Base-by-base conservation (phyloP, 2,113 vertebrate species). In the Meriones unguiculatus region DNA sequence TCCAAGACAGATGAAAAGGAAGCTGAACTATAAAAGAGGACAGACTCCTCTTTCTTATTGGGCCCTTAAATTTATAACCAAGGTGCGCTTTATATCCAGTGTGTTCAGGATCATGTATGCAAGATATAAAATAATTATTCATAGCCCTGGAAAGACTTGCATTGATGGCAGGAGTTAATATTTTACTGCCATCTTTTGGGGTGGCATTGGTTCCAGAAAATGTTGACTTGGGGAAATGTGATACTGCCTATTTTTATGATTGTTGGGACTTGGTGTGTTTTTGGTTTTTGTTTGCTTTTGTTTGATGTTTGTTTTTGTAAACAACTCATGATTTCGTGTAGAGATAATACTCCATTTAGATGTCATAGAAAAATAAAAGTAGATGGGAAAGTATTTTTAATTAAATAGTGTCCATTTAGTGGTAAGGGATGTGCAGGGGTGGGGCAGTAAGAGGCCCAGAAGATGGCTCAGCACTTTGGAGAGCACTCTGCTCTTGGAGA, bases 141-240 rank as follows among this genome's bases (percentile, higher is more conserved):
- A 72, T 67, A 77, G 8, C 28, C 85, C 67, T 87, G 87, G 93
- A 90, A 89, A 93, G 69, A 70, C 81, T 59, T 76, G 77, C 70
- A 15, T 81, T 82, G 35, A 41, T 75, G 52, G 32, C 52, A 57
- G 80, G 59, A 57, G 57, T 35, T 87, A 22, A 32, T 86, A 87
- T 85, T 95, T 95, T 69, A 54, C 80, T 81, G 10, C 59, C 94
- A 72, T 94, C 93, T 81, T 88, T 77, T 89, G 41, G 38, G 52
- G 87, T 38, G 15, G 13, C 50, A 30, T 69, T 90, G 57, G 46
- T 41, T 81, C 7, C 85, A 81, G 73, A 86, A 87, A 69, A 54
- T 91, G 22, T 64, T 87, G 35, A 80, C 57, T 69, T 54, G 67
- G 32, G 35, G 75, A 89, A 89, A 65, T 75, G 62, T 94, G n/a